Percentiles rank a stretch among this genome's conserved stretches.
Evolutionary conservation across 2,888 invertebrate species (phyloP).

Genomic region (Cryptus armator): DNA sequence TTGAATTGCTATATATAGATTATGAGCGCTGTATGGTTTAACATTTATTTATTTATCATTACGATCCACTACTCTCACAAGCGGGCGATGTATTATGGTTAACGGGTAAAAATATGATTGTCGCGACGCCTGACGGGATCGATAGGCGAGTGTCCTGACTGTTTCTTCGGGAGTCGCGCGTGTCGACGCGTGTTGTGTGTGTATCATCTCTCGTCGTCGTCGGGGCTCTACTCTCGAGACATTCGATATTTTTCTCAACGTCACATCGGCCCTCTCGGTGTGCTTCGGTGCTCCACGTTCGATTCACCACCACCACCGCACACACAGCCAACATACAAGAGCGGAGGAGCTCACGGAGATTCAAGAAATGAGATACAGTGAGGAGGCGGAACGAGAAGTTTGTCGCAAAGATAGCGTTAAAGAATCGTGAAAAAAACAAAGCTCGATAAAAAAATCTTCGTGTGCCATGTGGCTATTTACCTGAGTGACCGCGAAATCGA

Average conservation of each 20-base stretch:
- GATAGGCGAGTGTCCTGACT: constrained; percentile 14
- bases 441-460: constrained; percentile 34
- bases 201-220: background rate
- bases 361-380: constrained; percentile 77
- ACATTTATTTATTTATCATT: constrained; percentile 7
- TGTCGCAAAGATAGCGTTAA: constrained; percentile 58
- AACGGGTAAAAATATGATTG: background rate
- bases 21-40: background rate
- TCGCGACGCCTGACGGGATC: constrained; percentile 20
- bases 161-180: constrained; percentile 5
- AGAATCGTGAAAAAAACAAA: constrained; percentile 63
- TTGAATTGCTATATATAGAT: too few species aligned
- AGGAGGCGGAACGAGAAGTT: constrained; percentile 74
- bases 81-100: background rate
- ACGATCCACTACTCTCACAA: background rate
- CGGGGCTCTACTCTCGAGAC: constrained; percentile 62
- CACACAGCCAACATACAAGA: constrained; percentile 60
- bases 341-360: constrained; percentile 66
- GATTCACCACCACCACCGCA: constrained; percentile 33
- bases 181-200: constrained; percentile 1
- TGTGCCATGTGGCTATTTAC: constrained; percentile 14
- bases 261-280: constrained; percentile 34
- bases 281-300: constrained; percentile 14
- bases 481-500: background rate
- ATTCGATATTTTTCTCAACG: constrained; percentile 73